phyloP scores from a whole-genome alignment of 2,113 vertebrate genomes.

The Callorhinus ursinus region DNA sequence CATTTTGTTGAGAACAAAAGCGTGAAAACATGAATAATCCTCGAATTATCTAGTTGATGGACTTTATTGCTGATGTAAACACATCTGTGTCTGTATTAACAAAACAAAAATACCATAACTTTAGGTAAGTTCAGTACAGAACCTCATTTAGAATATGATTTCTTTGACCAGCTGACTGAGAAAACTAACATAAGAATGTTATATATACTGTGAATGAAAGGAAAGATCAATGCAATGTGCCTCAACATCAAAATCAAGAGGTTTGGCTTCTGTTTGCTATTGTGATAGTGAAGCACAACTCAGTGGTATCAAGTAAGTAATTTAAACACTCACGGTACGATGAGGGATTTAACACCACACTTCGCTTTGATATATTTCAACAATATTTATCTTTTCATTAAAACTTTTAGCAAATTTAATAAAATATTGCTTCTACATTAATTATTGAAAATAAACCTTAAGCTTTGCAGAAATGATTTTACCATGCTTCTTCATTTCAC shows the following conservation, averaged over 20 bases:
- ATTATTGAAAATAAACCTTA: conserved; percentile 32
- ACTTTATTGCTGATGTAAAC: background rate
- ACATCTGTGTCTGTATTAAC: background rate
- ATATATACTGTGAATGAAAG: background rate
- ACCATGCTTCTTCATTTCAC: background rate
- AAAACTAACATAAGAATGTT: background rate
- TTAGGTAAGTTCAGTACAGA: background rate
- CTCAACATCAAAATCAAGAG: background rate
- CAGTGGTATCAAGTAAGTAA: background rate
- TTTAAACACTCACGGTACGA: background rate
- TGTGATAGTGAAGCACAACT: background rate
- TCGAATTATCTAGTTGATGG: background rate
- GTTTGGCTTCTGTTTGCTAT: background rate
- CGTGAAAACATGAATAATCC: background rate
- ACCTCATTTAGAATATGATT: background rate
- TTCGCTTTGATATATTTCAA: background rate
- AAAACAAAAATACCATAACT: background rate
- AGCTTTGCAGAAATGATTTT: background rate
- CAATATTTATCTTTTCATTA: background rate
- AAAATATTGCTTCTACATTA: background rate
- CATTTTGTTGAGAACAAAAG: conserved; percentile 19
- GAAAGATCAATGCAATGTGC: background rate
- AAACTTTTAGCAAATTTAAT: background rate
- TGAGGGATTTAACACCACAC: background rate
- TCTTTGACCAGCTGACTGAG: background rate